These are phyloP conservation scores for Esox masquinongy DNA, from an alignment of 2,797 vertebrate species.

Conservation along the genomic window DNA sequence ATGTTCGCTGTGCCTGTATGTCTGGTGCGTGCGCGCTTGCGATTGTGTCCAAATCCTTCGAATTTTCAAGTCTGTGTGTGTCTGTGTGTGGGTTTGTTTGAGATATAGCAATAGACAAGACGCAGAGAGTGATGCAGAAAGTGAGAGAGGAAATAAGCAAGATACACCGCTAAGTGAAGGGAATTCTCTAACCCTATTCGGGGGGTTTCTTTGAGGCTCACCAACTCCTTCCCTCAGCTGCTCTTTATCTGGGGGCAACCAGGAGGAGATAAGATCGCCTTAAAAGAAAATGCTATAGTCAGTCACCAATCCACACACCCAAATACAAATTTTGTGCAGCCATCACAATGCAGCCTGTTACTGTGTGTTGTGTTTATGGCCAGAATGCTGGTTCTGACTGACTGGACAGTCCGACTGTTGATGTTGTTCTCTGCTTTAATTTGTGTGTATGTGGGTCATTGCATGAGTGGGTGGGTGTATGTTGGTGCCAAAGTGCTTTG, in stretches of 20 bases:
- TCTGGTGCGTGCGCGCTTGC: neutral
- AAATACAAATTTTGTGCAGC: neutral
- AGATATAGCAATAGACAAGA: neutral
- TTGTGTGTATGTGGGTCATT: neutral
- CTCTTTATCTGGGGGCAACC: constrained; percentile 28
- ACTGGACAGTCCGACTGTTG: constrained; percentile 2
- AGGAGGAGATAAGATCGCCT: constrained; percentile 46
- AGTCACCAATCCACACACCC: neutral
- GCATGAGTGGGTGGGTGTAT: neutral
- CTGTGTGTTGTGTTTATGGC: neutral
- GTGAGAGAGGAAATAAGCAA: neutral
- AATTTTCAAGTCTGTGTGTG: neutral
- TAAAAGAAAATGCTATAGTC: constrained; percentile 35
- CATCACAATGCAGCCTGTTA: neutral
- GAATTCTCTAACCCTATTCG: constrained; percentile 20
- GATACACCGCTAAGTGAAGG: constrained; percentile 21
- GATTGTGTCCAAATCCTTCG: neutral
- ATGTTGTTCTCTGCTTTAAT: constrained; percentile 24
- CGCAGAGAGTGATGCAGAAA: neutral
- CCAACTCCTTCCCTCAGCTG: constrained; percentile 15
- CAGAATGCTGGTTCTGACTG: neutral
- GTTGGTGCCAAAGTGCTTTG: neutral
- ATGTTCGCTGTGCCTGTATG: neutral
- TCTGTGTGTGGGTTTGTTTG: constrained; percentile 9
- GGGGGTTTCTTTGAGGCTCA: constrained; percentile 19